A percentile compares a stretch with the other conserved stretches of the same genome.
Conservation (phyloP, 2,797 vertebrate species). For the Onychomys arenicola region DNA sequence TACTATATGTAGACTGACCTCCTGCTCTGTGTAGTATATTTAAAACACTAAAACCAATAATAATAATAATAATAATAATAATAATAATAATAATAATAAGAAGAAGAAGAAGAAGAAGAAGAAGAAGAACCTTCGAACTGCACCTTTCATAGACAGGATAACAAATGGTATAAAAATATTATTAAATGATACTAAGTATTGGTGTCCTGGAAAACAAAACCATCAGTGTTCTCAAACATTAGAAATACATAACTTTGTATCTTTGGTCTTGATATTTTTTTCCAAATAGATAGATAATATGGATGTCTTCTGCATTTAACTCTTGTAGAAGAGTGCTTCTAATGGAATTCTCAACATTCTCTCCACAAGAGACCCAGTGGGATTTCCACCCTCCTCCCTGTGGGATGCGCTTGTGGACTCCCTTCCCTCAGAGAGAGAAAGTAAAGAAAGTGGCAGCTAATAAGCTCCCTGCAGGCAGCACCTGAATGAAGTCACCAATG, state of each 20-base stretch:
- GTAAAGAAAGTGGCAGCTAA: background rate
- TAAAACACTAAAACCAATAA: background rate
- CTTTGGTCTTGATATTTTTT: background rate
- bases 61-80: too few species aligned
- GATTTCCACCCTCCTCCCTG: background rate
- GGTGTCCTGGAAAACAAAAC: background rate
- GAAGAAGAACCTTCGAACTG: background rate
- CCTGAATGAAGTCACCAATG: background rate
- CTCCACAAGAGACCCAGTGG: background rate
- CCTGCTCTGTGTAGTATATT: background rate
- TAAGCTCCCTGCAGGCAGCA: background rate
- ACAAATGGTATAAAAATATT: background rate
- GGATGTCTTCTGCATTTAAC: background rate
- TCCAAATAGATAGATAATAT: background rate
- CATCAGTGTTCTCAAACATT: background rate
- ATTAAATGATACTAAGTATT: background rate
- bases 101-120: fast-evolving
- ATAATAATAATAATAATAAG: too few species aligned
- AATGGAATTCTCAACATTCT: background rate
- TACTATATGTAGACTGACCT: background rate
- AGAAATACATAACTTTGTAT: background rate
- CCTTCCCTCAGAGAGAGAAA: background rate
- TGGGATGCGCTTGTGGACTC: background rate
- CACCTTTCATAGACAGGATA: background rate
- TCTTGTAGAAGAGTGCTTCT: background rate